phyloP scores from a whole-genome alignment of 2,113 vertebrate species.

The Halcyon malimbica region DNA sequence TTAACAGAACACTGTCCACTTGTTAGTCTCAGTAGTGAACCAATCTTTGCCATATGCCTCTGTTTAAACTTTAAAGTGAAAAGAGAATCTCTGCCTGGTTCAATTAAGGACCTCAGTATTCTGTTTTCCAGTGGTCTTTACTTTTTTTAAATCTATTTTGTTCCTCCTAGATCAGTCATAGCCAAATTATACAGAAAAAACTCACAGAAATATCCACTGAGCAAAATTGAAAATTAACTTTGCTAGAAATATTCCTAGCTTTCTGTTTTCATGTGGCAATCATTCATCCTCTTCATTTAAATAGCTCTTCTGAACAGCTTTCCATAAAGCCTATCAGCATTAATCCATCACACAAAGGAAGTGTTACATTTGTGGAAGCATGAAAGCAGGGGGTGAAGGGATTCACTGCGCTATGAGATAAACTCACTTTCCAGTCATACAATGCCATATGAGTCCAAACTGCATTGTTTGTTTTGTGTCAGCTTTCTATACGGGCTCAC shows the following conservation, averaged over 20 bases:
- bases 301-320: not conserved
- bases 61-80: constrained; percentile 31
- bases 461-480: not conserved
- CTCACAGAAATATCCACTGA: not conserved
- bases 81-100: not conserved
- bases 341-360: not conserved
- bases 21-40: not conserved
- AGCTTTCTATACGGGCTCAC: not conserved
- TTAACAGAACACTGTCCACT: not conserved
- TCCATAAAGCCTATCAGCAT: not conserved
- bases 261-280: not conserved
- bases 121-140: not conserved
- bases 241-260: not conserved
- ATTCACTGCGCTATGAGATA: not conserved
- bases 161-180: not conserved
- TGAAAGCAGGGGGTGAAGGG: not conserved
- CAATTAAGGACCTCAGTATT: constrained; percentile 16
- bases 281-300: not conserved
- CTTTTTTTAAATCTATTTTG: not conserved
- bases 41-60: constrained; percentile 3
- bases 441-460: not conserved
- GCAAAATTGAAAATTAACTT: not conserved
- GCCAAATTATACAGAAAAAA: not conserved
- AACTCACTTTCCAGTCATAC: not conserved
- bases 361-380: not conserved